A percentile compares a stretch with the other conserved stretches of the same genome.
phyloP scores from a whole-genome alignment of 2,888 invertebrate genomes.

The Caenorhabditis angaria region DNA sequence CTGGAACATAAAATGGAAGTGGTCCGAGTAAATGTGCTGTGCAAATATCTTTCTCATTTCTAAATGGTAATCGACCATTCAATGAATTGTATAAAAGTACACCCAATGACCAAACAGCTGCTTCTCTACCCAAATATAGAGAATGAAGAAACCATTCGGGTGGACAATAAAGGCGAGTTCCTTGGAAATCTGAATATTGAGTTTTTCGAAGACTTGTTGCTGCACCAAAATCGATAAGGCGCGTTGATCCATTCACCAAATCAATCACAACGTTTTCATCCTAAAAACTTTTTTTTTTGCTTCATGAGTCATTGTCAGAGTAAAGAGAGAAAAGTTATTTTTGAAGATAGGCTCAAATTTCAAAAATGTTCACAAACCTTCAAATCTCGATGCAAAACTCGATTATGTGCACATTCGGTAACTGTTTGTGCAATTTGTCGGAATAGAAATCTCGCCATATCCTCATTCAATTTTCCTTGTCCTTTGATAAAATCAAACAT shows the following conservation, averaged over 20 bases:
- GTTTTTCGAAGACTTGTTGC: conserved; percentile 65
- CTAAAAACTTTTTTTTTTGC: conserved; percentile 39
- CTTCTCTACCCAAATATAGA: conserved; percentile 68
- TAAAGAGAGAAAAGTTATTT: too few relatives aligned
- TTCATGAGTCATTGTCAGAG: neutral
- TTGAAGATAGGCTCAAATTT: too few relatives aligned
- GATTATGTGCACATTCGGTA: conserved; percentile 57
- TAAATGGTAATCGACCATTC: conserved; percentile 68
- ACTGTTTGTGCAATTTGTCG: conserved; percentile 66
- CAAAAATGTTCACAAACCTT: too few relatives aligned
- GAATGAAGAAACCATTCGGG: conserved; percentile 71
- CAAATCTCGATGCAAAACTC: conserved; percentile 68
- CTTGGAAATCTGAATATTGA: conserved; percentile 69
- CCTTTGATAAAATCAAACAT: conserved; percentile 68
- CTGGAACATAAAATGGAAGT: conserved; percentile 64
- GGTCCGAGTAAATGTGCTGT: conserved; percentile 70
- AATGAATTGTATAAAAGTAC: conserved; percentile 68
- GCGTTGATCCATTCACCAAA: conserved; percentile 63
- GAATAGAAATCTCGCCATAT: conserved; percentile 65
- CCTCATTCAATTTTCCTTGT: conserved; percentile 61
- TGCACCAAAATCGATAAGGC: conserved; percentile 70
- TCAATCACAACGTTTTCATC: conserved; percentile 70
- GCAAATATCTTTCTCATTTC: conserved; percentile 70
- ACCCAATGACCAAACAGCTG: conserved; percentile 70
- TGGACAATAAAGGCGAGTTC: conserved; percentile 67